Percentiles rank a stretch among this genome's conserved stretches.
phyloP scores from a whole-genome alignment of 2,888 invertebrate genomes.

The Petrophora chlorosata region DNA sequence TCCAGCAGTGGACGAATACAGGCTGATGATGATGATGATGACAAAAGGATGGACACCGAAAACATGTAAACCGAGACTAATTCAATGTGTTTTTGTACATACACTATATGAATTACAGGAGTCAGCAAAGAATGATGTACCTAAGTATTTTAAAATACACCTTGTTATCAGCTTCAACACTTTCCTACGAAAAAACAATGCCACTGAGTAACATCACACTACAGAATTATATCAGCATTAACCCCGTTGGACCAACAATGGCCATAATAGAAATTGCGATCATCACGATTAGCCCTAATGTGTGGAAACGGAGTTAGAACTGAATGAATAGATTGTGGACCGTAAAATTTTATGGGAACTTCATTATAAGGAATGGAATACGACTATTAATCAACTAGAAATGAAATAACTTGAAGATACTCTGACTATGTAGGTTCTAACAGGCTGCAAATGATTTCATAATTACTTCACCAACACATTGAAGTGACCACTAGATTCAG shows the following conservation, averaged over 20 bases:
- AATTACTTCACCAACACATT: background rate
- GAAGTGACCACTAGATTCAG: too few species aligned
- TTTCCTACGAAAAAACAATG: background rate
- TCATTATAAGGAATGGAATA: background rate
- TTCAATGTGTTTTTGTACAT: too few species aligned
- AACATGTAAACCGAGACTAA: too few species aligned
- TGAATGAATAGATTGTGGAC: slow-evolving; percentile 40
- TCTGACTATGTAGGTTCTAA: too few species aligned
- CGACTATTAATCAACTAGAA: background rate
- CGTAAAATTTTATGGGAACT: slow-evolving; percentile 40
- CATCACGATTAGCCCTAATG: slow-evolving; percentile 44
- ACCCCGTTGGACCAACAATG: slow-evolving; percentile 30
- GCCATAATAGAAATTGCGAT: slow-evolving; percentile 42
- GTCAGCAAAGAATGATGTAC: too few species aligned
- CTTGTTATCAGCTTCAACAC: background rate
- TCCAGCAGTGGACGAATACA: too few species aligned
- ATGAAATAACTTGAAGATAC: background rate
- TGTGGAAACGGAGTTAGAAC: slow-evolving; percentile 28
- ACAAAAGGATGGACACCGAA: too few species aligned
- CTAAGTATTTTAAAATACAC: too few species aligned
- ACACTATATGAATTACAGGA: too few species aligned
- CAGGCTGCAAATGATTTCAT: too few species aligned
- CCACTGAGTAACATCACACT: slow-evolving; percentile 7
- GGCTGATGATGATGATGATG: too few species aligned
- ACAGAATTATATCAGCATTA: slow-evolving; percentile 35